A percentile compares a stretch with the other conserved stretches of the same genome.
phyloP scores from a whole-genome alignment of 1,140 invertebrate species.

The Drosophila ironensis region DNA sequence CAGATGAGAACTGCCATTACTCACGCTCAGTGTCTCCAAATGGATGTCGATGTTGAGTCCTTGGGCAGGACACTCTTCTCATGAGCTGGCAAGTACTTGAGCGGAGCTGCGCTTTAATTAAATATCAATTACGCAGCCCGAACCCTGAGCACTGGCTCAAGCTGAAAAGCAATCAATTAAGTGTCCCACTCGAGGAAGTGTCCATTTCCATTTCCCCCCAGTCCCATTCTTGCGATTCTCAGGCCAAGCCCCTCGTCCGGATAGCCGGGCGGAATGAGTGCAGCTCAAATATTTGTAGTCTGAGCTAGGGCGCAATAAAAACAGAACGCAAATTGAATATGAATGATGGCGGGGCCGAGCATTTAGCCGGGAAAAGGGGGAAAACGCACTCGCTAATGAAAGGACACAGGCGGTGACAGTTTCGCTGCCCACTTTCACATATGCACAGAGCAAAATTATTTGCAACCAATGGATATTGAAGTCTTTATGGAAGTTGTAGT shows the following conservation, averaged over 20 bases:
- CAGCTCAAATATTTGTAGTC: conserved; percentile 65
- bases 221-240: not conserved
- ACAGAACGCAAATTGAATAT: conserved; percentile 47
- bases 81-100: conserved; percentile 60
- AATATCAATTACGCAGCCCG: conserved; percentile 73
- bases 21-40: conserved; percentile 28
- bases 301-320: conserved; percentile 46
- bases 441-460: not conserved
- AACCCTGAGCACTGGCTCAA: conserved; percentile 18
- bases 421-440: not conserved
- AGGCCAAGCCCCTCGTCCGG: not conserved
- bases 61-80: conserved; percentile 20
- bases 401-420: conserved; percentile 19
- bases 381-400: conserved; percentile 47
- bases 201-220: conserved; percentile 17
- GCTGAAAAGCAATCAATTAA: conserved; percentile 76
- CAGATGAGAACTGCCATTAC: conserved; percentile 32
- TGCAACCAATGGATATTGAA: not conserved
- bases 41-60: not conserved
- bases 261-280: conserved; percentile 48
- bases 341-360: conserved; percentile 31
- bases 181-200: conserved; percentile 47
- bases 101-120: conserved; percentile 71
- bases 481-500: not conserved
- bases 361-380: not conserved